These are phyloP conservation scores for Sebastes miniatus DNA, from an alignment of 2,797 vertebrate genomes.

Conservation along the genomic window DNA sequence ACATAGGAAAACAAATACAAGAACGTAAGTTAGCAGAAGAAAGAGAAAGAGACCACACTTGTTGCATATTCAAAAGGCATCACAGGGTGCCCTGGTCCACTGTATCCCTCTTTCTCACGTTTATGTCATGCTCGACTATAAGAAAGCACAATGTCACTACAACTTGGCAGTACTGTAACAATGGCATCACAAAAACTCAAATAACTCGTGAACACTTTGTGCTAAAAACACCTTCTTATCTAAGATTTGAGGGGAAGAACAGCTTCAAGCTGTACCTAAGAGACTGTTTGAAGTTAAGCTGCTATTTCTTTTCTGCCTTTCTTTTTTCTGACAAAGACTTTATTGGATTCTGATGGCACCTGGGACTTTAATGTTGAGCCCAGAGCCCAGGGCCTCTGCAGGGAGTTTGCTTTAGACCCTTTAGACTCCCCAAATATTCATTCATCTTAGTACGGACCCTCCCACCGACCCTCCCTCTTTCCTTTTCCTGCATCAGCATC, in stretches of 20 bases:
- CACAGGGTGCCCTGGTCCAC: neutral
- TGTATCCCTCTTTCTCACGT: neutral
- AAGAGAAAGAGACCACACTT: neutral
- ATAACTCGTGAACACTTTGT: neutral
- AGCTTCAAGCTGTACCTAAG: slow-evolving; percentile 15
- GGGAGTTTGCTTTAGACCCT: slow-evolving; percentile 51
- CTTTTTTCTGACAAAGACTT: slow-evolving; percentile 33
- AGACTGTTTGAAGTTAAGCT: slow-evolving; percentile 39
- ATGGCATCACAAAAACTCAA: neutral
- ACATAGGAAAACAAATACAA: slow-evolving; percentile 26
- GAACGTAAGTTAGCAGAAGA: neutral
- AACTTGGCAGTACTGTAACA: neutral
- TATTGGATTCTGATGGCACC: slow-evolving; percentile 45
- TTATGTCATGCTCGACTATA: neutral
- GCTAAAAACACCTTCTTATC: slow-evolving; percentile 1
- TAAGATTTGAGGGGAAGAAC: slow-evolving; percentile 32
- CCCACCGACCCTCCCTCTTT: neutral
- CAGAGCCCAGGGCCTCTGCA: slow-evolving; percentile 25
- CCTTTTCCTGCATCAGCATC: slow-evolving; percentile 22
- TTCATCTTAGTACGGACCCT: slow-evolving; percentile 14
- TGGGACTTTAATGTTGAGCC: slow-evolving; percentile 46
- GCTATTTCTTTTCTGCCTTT: slow-evolving; percentile 18
- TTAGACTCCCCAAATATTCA: slow-evolving; percentile 36
- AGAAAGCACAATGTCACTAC: neutral
- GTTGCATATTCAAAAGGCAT: neutral